Evolutionary conservation across 2,888 invertebrate genomes (phyloP), one percentile per base, ranked within the genome.

Genomic region (Arrhopalites spinosus): DNA sequence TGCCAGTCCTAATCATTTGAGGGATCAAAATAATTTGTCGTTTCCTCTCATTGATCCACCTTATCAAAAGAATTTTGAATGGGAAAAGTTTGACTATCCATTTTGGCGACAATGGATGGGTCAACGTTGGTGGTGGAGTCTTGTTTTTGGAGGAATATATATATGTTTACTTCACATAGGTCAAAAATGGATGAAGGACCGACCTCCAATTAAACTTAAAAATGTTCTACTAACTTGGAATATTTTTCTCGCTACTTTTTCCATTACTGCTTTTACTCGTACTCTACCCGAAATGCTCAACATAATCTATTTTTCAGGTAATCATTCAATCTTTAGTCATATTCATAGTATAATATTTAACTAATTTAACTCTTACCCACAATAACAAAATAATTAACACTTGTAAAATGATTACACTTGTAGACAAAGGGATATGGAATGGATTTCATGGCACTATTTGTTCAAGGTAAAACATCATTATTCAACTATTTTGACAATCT

Each of bases 381-480:
- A n/a, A n/a, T n/a, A n/a, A n/a, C n/a, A n/a, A n/a, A n/a, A n/a
- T n/a, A n/a, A n/a, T n/a, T n/a, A n/a, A n/a, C n/a, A n/a, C n/a
- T n/a, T n/a, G n/a, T n/a, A n/a, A n/a, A n/a, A n/a, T n/a, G n/a
- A n/a, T n/a, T n/a, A n/a, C n/a, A n/a, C n/a, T n/a, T n/a, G n/a
- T n/a, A n/a, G n/a, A n/a, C n/a, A n/a, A n/a, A 3, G 50, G 69
- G 5, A 36, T 45, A 17, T 23, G 25, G 27, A 69, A 78, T 64
- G 78, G 76, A 2, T 75, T 77, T 47, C 69, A 78, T 66, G 63
- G 50, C 15, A 71, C 77, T 15, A 68, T 79, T 29, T 78, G 79
- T 53, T 77, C 77, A 1, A 78, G 77, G 77, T 75, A 70, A 66
- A 17, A 23, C n/a, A n/a, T n/a, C n/a, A n/a, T n/a, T n/a, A n/a